Evolutionary conservation across 1,140 invertebrate genomes (phyloP).

Genomic region (Drosophila ficusphila): DNA sequence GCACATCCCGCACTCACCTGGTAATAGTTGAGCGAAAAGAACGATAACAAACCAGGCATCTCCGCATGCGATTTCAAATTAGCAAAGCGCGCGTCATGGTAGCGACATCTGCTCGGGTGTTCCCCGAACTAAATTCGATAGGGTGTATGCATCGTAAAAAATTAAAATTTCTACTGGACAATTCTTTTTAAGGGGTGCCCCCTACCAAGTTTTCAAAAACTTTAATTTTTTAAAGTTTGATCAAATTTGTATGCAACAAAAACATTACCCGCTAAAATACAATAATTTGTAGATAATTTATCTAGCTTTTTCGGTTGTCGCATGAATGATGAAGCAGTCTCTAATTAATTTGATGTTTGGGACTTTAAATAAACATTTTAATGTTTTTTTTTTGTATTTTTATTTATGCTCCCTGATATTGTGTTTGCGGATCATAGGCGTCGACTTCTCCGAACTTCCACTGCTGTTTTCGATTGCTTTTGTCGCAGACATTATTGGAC

Average conservation of each 20-base stretch:
- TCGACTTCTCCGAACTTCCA: background rate
- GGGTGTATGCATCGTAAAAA: background rate
- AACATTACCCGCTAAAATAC: too few species aligned
- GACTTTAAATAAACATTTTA: background rate
- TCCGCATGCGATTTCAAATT: constrained; percentile 28
- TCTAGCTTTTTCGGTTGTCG: too few species aligned
- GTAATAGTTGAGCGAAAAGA: background rate
- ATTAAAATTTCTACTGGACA: background rate
- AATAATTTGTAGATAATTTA: too few species aligned
- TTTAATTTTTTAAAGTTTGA: too few species aligned
- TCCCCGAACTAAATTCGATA: background rate
- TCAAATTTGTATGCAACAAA: too few species aligned
- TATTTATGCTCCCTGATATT: background rate
- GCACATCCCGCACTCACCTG: constrained; percentile 1
- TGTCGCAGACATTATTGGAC: background rate
- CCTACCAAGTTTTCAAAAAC: too few species aligned
- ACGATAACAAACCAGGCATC: background rate
- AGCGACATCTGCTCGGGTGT: constrained; percentile 26
- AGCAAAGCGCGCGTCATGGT: constrained; percentile 10
- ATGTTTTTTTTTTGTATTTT: background rate
- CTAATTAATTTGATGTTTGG: too few species aligned
- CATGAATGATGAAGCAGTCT: too few species aligned
- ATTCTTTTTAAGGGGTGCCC: too few species aligned
- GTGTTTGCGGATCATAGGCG: background rate
- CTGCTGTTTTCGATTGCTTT: background rate